Base-by-base conservation (phyloP, 2,888 invertebrate species). In the Xestia rhomboidea region DNA sequence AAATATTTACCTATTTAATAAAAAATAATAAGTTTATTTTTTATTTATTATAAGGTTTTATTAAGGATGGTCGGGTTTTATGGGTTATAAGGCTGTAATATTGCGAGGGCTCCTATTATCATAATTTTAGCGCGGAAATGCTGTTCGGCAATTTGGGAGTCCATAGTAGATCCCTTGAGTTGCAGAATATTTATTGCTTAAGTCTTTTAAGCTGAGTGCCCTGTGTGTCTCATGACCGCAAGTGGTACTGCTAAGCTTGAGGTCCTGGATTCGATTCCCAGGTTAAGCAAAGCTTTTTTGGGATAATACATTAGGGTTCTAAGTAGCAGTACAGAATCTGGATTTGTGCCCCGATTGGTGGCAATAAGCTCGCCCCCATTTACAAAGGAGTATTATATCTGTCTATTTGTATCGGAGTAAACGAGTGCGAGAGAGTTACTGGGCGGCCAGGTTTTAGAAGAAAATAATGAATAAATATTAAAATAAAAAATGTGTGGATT, bases 1-100 rank as follows among this genome's bases (percentile, higher is more conserved):
- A 74, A 80, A 87, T 88, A 85, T 88, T 83, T 78, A 81, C 75
- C 60, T 72, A 74, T 64, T 79, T 64, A 83, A 85, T 77, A 46
- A 34, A 68, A 69, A 73, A 69, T 77, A 77, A 80, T 80, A 76
- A 76, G 67, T 74, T 66, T 27, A 30, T 70, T 76, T 79, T 77
- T 67, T 79, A 75, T 73, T 82, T 84, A 76, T 81, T 81, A 67
- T 68, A 67, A 68, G 76, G 46, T 72, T 68, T 72, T 73, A 68
- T 87, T 80, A 71, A 72, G 51, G 75, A 62, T 83, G 66, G 74
- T 38, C 0, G 64, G 67, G 30, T 64, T 72, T 77, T 76, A 80
- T 24, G 30, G 76, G 63, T 79, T 71, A 70, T 44, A 44, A 27
- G 30, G 46, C 62, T 49, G 54, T 15, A 41, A 74, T 80, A 72